Percentiles rank a stretch among this genome's conserved stretches.
These are phyloP conservation scores for Planococcus citri DNA, from an alignment of 1,140 invertebrate species.

Conservation along the genomic window DNA sequence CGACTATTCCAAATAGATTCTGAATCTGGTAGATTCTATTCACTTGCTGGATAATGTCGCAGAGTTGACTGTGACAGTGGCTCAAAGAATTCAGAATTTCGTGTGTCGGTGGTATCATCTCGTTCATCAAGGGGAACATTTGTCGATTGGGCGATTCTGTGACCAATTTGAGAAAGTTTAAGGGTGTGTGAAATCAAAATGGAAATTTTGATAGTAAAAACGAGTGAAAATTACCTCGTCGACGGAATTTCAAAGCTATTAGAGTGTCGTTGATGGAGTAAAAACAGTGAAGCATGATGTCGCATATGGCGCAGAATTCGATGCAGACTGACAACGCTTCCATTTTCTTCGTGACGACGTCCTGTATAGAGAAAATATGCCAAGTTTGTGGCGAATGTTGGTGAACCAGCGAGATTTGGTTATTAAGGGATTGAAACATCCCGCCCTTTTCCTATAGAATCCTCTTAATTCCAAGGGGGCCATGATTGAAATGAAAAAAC, in stretches of 20 bases:
- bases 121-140: neutral
- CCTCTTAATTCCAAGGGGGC: too few relatives aligned
- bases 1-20: conserved; percentile 14
- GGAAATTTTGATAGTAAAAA: neutral
- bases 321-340: conserved; percentile 19
- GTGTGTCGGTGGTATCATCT: neutral
- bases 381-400: too few relatives aligned
- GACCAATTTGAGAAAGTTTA: neutral
- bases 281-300: conserved; percentile 16
- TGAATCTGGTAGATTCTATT: conserved; percentile 22
- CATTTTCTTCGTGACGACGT: conserved; percentile 19
- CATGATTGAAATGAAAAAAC: too few relatives aligned
- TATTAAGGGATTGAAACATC: too few relatives aligned
- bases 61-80: conserved; percentile 13
- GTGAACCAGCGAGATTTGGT: too few relatives aligned
- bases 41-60: conserved; percentile 16
- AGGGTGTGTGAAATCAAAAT: too few relatives aligned
- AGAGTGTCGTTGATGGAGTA: conserved; percentile 15
- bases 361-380: conserved; percentile 1
- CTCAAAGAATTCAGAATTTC: neutral
- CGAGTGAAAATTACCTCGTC: neutral
- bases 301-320: conserved; percentile 22
- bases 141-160: neutral
- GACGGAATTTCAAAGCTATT: neutral
- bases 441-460: too few relatives aligned